These are phyloP conservation scores for Xiphophorus birchmanni DNA, from an alignment of 2,797 vertebrate genomes.

Conservation along the genomic window DNA sequence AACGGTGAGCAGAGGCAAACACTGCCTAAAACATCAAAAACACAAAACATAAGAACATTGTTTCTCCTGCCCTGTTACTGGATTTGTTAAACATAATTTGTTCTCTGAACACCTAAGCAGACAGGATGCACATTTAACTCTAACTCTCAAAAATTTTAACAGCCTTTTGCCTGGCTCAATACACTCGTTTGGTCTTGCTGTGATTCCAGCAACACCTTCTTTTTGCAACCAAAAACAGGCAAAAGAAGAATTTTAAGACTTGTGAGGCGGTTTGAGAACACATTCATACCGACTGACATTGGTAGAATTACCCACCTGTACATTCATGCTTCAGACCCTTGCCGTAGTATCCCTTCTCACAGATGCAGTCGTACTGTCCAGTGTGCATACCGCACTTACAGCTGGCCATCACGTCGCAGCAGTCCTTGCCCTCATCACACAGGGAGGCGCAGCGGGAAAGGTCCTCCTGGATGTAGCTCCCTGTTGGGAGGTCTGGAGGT, in stretches of 20 bases:
- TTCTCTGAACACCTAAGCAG: slow-evolving; percentile 48
- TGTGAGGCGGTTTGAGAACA: neutral
- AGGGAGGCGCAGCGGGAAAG: slow-evolving; percentile 88
- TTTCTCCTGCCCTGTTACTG: slow-evolving; percentile 8
- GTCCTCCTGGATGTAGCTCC: slow-evolving; percentile 95
- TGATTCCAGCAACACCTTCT: neutral
- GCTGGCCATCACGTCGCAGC: slow-evolving; percentile 96
- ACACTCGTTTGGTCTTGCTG: neutral
- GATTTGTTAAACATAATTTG: slow-evolving; percentile 49
- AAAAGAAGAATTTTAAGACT: neutral
- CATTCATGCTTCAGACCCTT: slow-evolving; percentile 94
- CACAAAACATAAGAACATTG: slow-evolving; percentile 16
- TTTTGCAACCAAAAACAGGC: neutral
- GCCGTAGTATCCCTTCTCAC: slow-evolving; percentile 94
- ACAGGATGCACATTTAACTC: slow-evolving; percentile 60
- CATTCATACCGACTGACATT: neutral
- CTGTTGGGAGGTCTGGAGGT: slow-evolving; percentile 89
- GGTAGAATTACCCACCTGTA: slow-evolving; percentile 80
- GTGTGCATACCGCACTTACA: slow-evolving; percentile 96
- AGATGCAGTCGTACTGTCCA: slow-evolving; percentile 96
- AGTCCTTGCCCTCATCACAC: slow-evolving; percentile 88
- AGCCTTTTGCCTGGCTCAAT: neutral
- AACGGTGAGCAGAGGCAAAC: slow-evolving; percentile 19
- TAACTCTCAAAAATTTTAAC: slow-evolving; percentile 18
- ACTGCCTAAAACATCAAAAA: slow-evolving; percentile 28